These are phyloP conservation scores for Achlya flavicornis DNA, from an alignment of 2,888 invertebrate genomes.

Conservation along the genomic window DNA sequence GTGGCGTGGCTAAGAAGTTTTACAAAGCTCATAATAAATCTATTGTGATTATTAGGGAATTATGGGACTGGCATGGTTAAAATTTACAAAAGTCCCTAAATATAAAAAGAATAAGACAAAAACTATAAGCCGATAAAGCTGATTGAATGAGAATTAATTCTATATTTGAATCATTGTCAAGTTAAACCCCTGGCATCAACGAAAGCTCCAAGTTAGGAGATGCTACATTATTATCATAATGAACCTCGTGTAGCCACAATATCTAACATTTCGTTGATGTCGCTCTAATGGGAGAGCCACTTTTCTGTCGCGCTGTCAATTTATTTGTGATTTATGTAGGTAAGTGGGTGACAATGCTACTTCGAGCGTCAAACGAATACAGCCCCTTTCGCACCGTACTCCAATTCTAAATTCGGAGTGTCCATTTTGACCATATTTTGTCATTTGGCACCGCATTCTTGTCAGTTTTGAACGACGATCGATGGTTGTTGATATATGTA, in stretches of 20 bases:
- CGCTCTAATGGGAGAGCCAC: background rate
- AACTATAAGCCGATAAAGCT: too few species aligned
- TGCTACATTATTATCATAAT: background rate
- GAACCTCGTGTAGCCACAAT: background rate
- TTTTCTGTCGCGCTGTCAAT: conserved; percentile 12
- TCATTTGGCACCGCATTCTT: background rate
- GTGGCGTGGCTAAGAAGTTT: too few species aligned
- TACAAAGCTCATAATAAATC: too few species aligned
- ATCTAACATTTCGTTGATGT: background rate
- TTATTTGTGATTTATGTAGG: conserved; percentile 12
- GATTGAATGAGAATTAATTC: too few species aligned
- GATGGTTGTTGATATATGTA: background rate
- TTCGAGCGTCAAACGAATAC: background rate
- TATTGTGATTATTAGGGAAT: too few species aligned
- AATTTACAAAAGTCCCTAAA: too few species aligned
- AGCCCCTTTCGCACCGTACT: conserved; percentile 4
- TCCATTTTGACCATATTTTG: background rate
- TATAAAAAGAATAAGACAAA: too few species aligned
- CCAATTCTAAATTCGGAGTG: conserved; percentile 4
- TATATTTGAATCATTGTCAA: background rate
- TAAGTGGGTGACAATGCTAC: conserved; percentile 3
- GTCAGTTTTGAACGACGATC: background rate
- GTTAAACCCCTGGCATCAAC: background rate
- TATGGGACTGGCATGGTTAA: too few species aligned
- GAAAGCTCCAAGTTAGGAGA: background rate